These are phyloP conservation scores for Chrysolina americana DNA, from an alignment of 2,888 invertebrate species.

Conservation along the genomic window DNA sequence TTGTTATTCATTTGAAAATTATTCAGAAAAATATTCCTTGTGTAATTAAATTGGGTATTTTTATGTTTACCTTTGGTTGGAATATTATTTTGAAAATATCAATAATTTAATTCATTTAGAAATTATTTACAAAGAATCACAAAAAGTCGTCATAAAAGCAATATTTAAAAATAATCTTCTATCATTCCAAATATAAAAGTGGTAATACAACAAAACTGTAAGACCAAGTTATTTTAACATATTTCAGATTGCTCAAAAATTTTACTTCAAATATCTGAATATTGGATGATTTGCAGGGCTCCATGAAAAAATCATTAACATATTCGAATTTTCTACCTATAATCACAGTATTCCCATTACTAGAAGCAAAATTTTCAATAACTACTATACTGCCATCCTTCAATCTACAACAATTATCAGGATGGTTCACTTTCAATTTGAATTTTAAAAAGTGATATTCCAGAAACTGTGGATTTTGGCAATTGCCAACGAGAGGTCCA, in stretches of 20 bases:
- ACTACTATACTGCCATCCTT: slow-evolving; percentile 31
- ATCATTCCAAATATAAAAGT: slow-evolving; percentile 23
- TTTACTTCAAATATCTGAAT: slow-evolving; percentile 28
- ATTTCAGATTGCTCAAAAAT: slow-evolving; percentile 18
- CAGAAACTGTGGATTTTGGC: slow-evolving; percentile 22
- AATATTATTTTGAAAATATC: no score
- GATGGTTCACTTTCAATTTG: slow-evolving; percentile 28
- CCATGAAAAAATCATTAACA: slow-evolving; percentile 27
- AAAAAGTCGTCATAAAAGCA: no score
- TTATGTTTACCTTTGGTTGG: no score
- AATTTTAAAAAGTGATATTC: slow-evolving; percentile 29
- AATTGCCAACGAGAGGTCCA: slow-evolving; percentile 29
- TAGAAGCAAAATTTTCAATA: slow-evolving; percentile 31
- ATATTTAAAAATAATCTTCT: no score
- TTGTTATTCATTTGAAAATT: no score
- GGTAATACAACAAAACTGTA: slow-evolving; percentile 20
- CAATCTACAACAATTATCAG: slow-evolving; percentile 33
- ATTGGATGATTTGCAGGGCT: slow-evolving; percentile 34
- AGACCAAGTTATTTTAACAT: slow-evolving; percentile 3
- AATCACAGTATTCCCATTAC: slow-evolving; percentile 19
- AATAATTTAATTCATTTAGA: no score
- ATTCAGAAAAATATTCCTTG: no score
- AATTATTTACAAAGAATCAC: no score
- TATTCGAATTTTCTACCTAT: slow-evolving; percentile 30
- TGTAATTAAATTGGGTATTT: no score